phyloP scores from a whole-genome alignment of 1,140 invertebrate genomes.

The Wiebesia pumilae region DNA sequence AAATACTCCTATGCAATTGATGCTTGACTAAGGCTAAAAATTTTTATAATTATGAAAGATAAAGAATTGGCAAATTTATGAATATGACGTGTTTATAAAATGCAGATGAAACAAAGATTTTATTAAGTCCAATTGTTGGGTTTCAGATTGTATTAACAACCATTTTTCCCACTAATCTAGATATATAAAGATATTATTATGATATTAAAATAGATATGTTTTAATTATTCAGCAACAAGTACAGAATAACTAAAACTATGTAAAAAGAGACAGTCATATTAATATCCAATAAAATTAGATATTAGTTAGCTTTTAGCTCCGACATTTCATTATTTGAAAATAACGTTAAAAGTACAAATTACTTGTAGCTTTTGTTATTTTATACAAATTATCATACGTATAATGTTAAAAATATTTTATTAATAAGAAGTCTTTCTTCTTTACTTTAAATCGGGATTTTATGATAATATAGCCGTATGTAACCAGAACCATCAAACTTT shows the following conservation, averaged over 20 bases:
- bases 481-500: background rate
- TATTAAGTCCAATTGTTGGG: too few species aligned
- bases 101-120: too few species aligned
- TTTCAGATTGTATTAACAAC: background rate
- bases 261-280: background rate
- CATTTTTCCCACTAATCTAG: slow-evolving; percentile 2
- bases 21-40: background rate
- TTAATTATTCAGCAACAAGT: background rate
- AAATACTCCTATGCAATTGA: slow-evolving; percentile 22
- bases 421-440: background rate
- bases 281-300: background rate
- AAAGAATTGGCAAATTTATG: background rate
- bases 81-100: background rate
- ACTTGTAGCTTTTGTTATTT: background rate
- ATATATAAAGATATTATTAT: background rate
- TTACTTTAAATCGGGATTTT: background rate
- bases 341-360: background rate
- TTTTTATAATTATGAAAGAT: background rate
- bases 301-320: background rate
- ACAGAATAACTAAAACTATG: background rate
- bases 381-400: background rate
- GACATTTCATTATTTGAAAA: too few species aligned
- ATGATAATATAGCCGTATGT: background rate
- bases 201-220: too few species aligned
- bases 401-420: background rate